Percentiles rank a stretch among this genome's conserved stretches.
phyloP scores from a whole-genome alignment of 2,888 invertebrate species.

The Lingula anatina region DNA sequence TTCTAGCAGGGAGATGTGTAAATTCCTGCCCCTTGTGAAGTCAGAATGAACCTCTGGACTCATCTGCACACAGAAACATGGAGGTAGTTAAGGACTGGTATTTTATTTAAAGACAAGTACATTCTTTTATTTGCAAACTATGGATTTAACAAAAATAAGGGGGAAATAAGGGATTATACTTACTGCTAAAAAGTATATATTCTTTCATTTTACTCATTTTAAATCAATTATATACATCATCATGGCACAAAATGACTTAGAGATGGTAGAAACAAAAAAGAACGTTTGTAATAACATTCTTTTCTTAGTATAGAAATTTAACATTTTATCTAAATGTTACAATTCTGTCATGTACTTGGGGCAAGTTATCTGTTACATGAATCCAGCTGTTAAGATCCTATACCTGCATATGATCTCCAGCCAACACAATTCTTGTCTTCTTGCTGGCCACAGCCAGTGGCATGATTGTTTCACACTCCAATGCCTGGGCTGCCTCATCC shows the following conservation, averaged over 20 bases:
- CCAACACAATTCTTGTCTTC: conserved; percentile 70
- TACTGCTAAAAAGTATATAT: too few relatives aligned
- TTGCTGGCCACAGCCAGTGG: conserved; percentile 70
- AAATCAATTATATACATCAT: too few relatives aligned
- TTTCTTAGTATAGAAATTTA: too few relatives aligned
- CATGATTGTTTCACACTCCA: conserved; percentile 80
- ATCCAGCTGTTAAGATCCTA: conserved; percentile 53
- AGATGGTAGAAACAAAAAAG: too few relatives aligned
- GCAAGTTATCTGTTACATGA: too few relatives aligned
- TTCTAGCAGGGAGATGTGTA: conserved; percentile 67
- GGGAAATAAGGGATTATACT: too few relatives aligned
- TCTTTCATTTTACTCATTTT: too few relatives aligned
- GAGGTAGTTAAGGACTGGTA: neutral
- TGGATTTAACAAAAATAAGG: neutral
- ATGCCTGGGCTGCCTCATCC: conserved; percentile 82
- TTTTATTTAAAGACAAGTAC: neutral
- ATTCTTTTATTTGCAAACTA: neutral
- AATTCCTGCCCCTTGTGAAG: conserved; percentile 50
- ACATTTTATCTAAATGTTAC: too few relatives aligned
- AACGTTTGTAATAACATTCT: too few relatives aligned
- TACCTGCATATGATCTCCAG: conserved; percentile 76
- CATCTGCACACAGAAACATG: conserved; percentile 55
- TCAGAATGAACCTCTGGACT: conserved; percentile 74
- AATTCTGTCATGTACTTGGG: too few relatives aligned
- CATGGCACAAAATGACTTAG: too few relatives aligned